Percentiles rank a stretch among this genome's conserved stretches.
phyloP scores from a whole-genome alignment of 2,888 invertebrate genomes.

The Myopa tessellatipennis region DNA sequence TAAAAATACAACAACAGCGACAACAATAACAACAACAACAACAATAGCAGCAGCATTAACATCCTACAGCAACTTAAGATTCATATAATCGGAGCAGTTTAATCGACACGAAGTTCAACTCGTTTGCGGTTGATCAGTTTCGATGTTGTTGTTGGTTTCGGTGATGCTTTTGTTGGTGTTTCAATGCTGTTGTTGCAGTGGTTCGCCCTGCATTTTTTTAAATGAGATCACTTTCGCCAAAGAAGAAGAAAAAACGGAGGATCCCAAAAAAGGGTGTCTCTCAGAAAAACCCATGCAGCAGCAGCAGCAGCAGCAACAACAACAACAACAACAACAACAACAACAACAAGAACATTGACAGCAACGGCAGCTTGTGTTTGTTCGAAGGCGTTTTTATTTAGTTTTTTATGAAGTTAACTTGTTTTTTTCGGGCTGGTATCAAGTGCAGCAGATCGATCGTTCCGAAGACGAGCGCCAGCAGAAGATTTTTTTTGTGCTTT shows the following conservation, averaged over 20 bases:
- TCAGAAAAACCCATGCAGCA: neutral
- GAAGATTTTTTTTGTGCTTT: neutral
- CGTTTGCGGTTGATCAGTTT: neutral
- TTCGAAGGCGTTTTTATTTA: slow-evolving; percentile 12
- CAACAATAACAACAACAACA: neutral
- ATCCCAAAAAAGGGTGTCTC: neutral
- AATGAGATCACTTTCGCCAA: slow-evolving; percentile 29
- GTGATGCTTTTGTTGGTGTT: slow-evolving; percentile 3
- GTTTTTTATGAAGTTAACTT: neutral
- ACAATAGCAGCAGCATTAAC: slow-evolving; percentile 6
- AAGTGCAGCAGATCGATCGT: slow-evolving; percentile 20
- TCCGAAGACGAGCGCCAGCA: slow-evolving; percentile 12
- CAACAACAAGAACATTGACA: no score
- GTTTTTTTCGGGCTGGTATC: slow-evolving; percentile 17
- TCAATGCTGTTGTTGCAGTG: no score
- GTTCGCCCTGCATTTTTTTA: slow-evolving; percentile 1
- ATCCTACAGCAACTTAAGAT: neutral
- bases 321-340: no score
- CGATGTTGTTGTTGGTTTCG: neutral
- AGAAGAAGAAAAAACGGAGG: neutral
- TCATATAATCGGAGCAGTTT: slow-evolving; percentile 51
- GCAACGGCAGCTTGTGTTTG: neutral
- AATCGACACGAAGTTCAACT: slow-evolving; percentile 52
- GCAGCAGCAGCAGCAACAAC: neutral
- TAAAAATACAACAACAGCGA: slow-evolving; percentile 7